Evolutionary conservation across 2,797 vertebrate genomes (phyloP), one percentile per base, ranked within the genome.

Genomic region (Mormyrus proboscirostris): DNA sequence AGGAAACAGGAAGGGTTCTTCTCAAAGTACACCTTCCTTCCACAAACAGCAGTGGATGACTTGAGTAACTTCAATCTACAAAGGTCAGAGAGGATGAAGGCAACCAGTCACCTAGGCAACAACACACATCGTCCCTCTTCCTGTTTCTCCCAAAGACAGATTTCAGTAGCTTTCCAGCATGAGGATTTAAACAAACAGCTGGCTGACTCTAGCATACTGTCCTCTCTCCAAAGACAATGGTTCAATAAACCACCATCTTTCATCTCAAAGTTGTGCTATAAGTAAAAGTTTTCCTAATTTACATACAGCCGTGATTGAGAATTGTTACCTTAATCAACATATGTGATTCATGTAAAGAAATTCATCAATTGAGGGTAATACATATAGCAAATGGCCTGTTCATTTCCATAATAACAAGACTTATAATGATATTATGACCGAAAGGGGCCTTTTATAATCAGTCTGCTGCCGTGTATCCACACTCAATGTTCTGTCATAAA

Each of bases 61-160:
- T 89, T 89, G 79, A 47, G 25, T 16, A 86, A 22, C 53, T 50
- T 47, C 19, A 84, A n/a, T 85, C 79, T 33, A 62, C 57, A 85
- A 86, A 89, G 79, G 82, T 89, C 82, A 85, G 10, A 49, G n/a
- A 29, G 88, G 38, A 83, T 22, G 41, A 22, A 69, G 88, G 55
- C n/a, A 50, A 62, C 19, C 44, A 76, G 53, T 89, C 88, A 84
- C 76, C 73, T 38, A 82, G 76, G 76, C 88, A 89, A 89, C 88
- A 19, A 84, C 88, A 8, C 88, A 12, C 14, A 29, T 29, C 2
- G 65, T 44, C 38, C 59, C 55, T 14, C 38, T 59, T 19, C 10
- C 38, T 22, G 47, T 85, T 59, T 62, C 79, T 65, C 79, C 55
- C 0, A 3, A 41, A 82, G 79, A n/a, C 10, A 4, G 79, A n/a